Evolutionary conservation across 2,888 invertebrate genomes (phyloP).

Genomic region (Oconnorella tubifera): DNA sequence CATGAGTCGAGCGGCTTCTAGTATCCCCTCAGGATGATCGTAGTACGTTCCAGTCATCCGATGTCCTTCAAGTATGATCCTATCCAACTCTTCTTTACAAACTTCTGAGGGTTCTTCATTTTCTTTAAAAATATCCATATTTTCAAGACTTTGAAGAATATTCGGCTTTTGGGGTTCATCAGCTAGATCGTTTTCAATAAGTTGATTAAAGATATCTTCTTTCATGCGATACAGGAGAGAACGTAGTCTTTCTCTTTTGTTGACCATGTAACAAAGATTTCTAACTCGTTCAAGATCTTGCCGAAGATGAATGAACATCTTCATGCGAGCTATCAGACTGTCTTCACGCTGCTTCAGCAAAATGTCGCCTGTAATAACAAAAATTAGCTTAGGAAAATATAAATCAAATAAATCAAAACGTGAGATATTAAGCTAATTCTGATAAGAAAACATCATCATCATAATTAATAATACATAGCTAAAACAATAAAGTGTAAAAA

Average conservation of each 20-base stretch:
- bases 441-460: no score
- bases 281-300: constrained; percentile 86
- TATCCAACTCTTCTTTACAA: constrained; percentile 5
- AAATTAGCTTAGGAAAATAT: background rate
- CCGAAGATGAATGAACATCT: constrained; percentile 89
- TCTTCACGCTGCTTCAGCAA: constrained; percentile 84
- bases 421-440: no score
- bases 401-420: no score
- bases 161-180: background rate
- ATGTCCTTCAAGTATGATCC: background rate
- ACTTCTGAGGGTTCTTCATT: background rate
- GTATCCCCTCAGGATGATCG: constrained; percentile 18
- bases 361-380: constrained; percentile 65
- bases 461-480: no score
- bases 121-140: constrained; percentile 57
- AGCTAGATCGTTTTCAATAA: background rate
- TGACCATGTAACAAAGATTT: constrained; percentile 93
- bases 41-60: constrained; percentile 9
- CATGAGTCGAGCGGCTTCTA: constrained; percentile 15
- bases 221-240: constrained; percentile 68
- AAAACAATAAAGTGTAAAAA: no score
- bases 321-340: constrained; percentile 74
- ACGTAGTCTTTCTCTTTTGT: constrained; percentile 82
- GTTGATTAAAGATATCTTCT: constrained; percentile 79
- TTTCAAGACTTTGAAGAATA: background rate